A percentile compares a stretch with the other conserved stretches of the same genome.
These are phyloP conservation scores for Hylaeus anthracinus DNA, from an alignment of 1,140 invertebrate species.

Conservation along the genomic window DNA sequence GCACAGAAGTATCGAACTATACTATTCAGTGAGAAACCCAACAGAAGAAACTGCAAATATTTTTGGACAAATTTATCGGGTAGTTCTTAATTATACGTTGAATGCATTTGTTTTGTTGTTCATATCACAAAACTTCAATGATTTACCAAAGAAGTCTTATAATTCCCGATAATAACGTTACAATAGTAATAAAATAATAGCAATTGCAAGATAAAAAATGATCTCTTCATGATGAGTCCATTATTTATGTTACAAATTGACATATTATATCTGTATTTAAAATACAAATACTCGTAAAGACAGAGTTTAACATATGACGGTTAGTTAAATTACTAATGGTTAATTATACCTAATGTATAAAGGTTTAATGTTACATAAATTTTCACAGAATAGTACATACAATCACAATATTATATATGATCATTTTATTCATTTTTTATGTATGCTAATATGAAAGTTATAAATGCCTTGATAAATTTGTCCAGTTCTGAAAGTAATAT, in stretches of 20 bases:
- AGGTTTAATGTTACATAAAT: neutral
- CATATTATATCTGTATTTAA: neutral
- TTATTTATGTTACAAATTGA: neutral
- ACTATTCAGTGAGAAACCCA: conserved; percentile 67
- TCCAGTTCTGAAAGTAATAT: conserved; percentile 64
- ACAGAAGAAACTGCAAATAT: conserved; percentile 61
- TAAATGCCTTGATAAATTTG: conserved; percentile 69
- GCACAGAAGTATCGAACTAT: conserved; percentile 62
- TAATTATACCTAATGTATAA: neutral
- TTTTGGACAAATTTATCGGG: conserved; percentile 66
- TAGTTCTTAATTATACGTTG: conserved; percentile 1
- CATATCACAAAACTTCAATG: neutral
- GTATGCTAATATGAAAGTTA: conserved; percentile 16
- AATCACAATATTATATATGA: neutral
- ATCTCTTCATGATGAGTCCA: conserved; percentile 36
- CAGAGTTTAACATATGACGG: neutral
- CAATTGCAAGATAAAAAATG: neutral
- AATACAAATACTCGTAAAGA: neutral
- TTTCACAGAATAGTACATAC: conserved; percentile 3
- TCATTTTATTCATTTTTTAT: conserved; percentile 16
- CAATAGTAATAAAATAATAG: neutral
- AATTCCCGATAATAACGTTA: neutral
- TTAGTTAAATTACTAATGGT: neutral
- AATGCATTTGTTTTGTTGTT: neutral
- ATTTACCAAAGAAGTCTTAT: neutral